Conservation (phyloP, 2,888 invertebrate species). For the Agonum fuliginosum region DNA sequence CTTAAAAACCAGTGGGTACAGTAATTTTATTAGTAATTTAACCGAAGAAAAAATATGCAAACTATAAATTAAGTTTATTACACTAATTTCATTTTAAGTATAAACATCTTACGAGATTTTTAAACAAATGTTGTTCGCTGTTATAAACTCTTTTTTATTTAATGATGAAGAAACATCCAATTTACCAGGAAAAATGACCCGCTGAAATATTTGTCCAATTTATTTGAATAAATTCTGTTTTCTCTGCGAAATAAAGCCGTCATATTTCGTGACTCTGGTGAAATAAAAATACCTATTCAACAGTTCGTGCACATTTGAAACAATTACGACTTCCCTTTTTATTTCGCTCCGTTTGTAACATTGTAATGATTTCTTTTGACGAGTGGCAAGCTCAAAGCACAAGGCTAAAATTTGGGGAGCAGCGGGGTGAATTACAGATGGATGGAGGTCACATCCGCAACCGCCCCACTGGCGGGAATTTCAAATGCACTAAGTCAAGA, state of each 20-base stretch:
- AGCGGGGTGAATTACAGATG: conserved; percentile 47
- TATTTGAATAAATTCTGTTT: not conserved
- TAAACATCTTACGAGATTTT: not conserved
- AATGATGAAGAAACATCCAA: no score
- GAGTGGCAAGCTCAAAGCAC: not conserved
- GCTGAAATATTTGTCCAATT: not conserved
- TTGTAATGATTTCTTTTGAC: conserved; percentile 56
- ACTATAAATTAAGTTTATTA: not conserved
- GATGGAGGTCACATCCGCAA: conserved; percentile 50
- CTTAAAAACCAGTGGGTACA: conserved; percentile 3
- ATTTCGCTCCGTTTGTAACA: conserved; percentile 31
- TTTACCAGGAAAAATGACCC: no score
- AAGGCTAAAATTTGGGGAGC: not conserved
- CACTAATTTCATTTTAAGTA: not conserved
- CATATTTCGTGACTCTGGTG: conserved; percentile 10
- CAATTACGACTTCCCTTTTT: conserved; percentile 33
- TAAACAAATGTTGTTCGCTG: not conserved
- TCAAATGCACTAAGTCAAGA: conserved; percentile 7
- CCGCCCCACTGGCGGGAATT: not conserved
- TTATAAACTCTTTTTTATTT: no score
- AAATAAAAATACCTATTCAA: conserved; percentile 19
- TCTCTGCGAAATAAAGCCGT: not conserved
- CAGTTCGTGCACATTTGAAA: conserved; percentile 43
- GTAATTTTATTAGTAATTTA: not conserved
- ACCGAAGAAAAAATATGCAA: conserved; percentile 1